Conservation (phyloP, 30 jellyfish, hydroid and myxozoan genomes). For the Cassiopea xamachana region DNA sequence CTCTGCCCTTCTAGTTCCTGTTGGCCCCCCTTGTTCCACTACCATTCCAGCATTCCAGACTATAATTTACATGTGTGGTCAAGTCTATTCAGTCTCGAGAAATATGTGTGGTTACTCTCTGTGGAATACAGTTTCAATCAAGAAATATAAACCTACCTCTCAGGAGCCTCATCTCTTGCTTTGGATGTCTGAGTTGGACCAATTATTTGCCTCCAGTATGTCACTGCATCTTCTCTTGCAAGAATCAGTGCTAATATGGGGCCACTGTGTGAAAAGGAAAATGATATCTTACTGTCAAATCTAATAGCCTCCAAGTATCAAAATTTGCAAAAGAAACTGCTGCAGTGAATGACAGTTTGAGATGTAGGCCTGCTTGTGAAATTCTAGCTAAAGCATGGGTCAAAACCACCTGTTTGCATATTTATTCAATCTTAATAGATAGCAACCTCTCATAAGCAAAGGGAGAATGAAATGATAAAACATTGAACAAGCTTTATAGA, state of each 20-base stretch:
- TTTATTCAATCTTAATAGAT: too few species aligned
- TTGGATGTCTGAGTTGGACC: conserved; percentile 97
- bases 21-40: too few species aligned
- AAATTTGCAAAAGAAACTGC: too few species aligned
- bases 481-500: too few species aligned
- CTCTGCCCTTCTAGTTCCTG: too few species aligned
- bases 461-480: too few species aligned
- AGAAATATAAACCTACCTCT: conserved; percentile 55
- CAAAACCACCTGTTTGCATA: too few species aligned
- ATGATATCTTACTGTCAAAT: not conserved
- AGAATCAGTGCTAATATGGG: conserved; percentile 82
- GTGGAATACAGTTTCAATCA: not conserved
- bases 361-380: too few species aligned
- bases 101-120: not conserved
- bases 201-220: conserved; percentile 91
- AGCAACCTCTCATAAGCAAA: too few species aligned
- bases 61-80: not conserved
- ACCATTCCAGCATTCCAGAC: not conserved
- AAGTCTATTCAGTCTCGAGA: not conserved
- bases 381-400: too few species aligned
- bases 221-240: conserved; percentile 80
- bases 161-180: conserved; percentile 99
- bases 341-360: too few species aligned
- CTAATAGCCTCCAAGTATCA: not conserved
- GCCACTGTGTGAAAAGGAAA: conserved; percentile 65